Evolutionary conservation across 2,113 vertebrate species (phyloP).

Genomic region (Tragelaphus imberbis): DNA sequence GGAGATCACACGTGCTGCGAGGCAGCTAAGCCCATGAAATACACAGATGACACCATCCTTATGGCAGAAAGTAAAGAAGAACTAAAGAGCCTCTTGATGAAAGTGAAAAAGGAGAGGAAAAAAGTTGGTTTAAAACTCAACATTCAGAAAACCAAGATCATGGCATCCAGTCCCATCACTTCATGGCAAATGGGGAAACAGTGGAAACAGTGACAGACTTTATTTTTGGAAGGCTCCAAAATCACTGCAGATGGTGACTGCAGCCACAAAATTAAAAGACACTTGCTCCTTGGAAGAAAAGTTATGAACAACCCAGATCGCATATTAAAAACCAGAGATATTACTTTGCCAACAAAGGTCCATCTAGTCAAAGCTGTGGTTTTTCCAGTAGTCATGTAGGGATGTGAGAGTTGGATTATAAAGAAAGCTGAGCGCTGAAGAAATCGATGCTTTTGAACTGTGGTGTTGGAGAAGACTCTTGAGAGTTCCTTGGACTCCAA

Average conservation of each 20-base stretch:
- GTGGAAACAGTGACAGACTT: not conserved
- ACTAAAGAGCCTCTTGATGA: not conserved
- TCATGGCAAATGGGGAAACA: not conserved
- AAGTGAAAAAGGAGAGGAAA: not conserved
- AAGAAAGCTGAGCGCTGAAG: not conserved
- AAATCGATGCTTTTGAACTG: not conserved
- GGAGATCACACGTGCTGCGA: fast-evolving
- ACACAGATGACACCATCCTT: not conserved
- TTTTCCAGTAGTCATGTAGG: not conserved
- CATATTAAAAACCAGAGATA: not conserved
- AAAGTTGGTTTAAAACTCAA: not conserved
- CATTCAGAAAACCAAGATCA: not conserved
- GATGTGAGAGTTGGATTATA: not conserved
- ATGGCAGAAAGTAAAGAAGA: not conserved
- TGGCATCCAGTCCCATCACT: not conserved
- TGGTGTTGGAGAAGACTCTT: not conserved
- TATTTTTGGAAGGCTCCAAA: not conserved
- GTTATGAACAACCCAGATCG: not conserved
- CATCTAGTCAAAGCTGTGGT: not conserved
- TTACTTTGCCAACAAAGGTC: not conserved
- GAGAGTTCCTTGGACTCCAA: not conserved
- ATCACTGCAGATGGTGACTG: not conserved
- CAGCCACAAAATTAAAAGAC: not conserved
- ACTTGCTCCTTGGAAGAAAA: not conserved
- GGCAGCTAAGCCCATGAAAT: not conserved